Conservation (phyloP, 2,888 invertebrate genomes). For the Cerastis leucographa region DNA sequence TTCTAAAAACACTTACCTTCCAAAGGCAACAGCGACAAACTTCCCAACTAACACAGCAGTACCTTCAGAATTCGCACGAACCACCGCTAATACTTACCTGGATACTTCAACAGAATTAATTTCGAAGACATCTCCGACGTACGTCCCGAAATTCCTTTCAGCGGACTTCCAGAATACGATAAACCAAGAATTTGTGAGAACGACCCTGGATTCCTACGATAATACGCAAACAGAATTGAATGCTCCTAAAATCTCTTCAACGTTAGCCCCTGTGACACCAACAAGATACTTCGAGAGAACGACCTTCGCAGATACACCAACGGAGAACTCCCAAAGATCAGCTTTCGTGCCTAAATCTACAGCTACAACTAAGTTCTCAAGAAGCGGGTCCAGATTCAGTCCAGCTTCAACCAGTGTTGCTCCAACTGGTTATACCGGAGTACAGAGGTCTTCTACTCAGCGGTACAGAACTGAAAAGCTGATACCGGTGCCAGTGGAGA, state of each 20-base stretch:
- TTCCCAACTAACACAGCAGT: constrained; percentile 57
- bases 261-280: constrained; percentile 48
- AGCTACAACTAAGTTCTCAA: constrained; percentile 47
- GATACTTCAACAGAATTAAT: constrained; percentile 63
- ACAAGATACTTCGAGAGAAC: constrained; percentile 54
- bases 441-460: constrained; percentile 50
- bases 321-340: constrained; percentile 54
- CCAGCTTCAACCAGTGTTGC: constrained; percentile 27
- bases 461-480: constrained; percentile 70
- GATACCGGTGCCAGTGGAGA: constrained; percentile 77
- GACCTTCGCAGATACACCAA: constrained; percentile 49
- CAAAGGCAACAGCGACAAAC: constrained; percentile 48
- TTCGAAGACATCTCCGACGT: constrained; percentile 52
- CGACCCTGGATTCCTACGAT: constrained; percentile 51
- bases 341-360: constrained; percentile 54
- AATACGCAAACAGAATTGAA: constrained; percentile 52
- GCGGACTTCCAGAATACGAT: constrained; percentile 55
- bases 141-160: constrained; percentile 58
- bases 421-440: constrained; percentile 51
- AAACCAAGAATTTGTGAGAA: constrained; percentile 50
- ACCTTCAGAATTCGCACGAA: constrained; percentile 47
- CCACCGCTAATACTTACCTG: constrained; percentile 47
- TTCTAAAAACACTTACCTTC: constrained; percentile 56
- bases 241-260: constrained; percentile 55
- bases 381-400: constrained; percentile 44